Percentiles rank a stretch among this genome's conserved stretches.
Evolutionary conservation across 2,797 vertebrate genomes (phyloP).

Genomic region (Crotalus adamanteus): DNA sequence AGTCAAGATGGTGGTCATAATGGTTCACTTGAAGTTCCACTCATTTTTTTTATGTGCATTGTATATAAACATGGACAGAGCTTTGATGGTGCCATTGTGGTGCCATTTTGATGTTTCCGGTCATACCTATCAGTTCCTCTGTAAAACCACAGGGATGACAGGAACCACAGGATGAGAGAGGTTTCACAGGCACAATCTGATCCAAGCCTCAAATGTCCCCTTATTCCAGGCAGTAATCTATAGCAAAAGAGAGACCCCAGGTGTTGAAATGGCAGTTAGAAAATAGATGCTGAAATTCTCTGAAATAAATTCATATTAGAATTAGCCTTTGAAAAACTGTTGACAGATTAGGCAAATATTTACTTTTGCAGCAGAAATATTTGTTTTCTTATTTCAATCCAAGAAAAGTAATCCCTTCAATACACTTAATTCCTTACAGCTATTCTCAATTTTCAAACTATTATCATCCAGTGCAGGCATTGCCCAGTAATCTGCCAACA

Average conservation of each 20-base stretch:
- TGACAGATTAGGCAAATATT: constrained; percentile 75
- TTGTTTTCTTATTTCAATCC: constrained; percentile 74
- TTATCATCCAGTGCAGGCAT: constrained; percentile 78
- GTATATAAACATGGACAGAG: neutral
- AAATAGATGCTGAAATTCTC: neutral
- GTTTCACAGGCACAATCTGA: neutral
- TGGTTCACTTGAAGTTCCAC: neutral
- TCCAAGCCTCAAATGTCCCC: neutral
- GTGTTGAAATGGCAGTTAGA: neutral
- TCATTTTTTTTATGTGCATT: neutral
- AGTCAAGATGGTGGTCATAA: neutral
- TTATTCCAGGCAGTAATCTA: neutral
- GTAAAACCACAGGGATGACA: neutral
- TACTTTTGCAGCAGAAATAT: constrained; percentile 71
- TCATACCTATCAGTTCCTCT: neutral
- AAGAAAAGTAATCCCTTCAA: constrained; percentile 80
- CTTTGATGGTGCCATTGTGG: neutral
- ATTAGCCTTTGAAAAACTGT: constrained; percentile 66
- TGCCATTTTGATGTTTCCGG: neutral
- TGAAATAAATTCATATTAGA: neutral
- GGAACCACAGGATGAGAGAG: neutral
- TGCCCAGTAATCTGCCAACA: constrained; percentile 56
- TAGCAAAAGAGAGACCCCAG: neutral
- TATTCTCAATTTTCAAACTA: constrained; percentile 76
- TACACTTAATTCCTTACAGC: constrained; percentile 45